phyloP scores from a whole-genome alignment of 1,140 invertebrate genomes.

The Bemisia tabaci region DNA sequence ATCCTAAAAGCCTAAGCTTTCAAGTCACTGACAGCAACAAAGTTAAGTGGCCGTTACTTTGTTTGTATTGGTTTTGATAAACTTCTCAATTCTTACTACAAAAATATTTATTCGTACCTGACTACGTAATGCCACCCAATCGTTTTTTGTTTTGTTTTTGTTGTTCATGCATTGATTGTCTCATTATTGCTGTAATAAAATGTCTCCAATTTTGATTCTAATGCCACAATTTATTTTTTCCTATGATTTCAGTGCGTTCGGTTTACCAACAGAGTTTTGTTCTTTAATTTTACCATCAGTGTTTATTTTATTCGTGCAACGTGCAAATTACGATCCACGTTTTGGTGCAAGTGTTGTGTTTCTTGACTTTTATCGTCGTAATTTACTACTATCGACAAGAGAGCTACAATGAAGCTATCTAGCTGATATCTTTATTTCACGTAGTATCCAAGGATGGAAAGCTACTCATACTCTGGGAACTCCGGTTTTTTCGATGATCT shows the following conservation, averaged over 20 bases:
- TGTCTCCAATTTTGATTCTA: no score
- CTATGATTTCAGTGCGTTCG: background rate
- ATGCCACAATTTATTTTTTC: background rate
- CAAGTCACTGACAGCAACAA: no score
- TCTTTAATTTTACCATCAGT: background rate
- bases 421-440: background rate
- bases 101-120: no score
- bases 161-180: no score
- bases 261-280: background rate
- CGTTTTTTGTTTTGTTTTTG: no score
- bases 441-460: background rate
- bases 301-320: background rate
- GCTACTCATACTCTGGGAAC: background rate
- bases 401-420: background rate
- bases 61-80: no score
- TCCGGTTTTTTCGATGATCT: background rate
- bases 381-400: background rate
- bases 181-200: no score
- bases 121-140: no score
- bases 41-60: no score
- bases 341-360: background rate
- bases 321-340: background rate
- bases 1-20: no score
- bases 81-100: no score
- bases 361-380: background rate